Conservation (phyloP, 2,888 invertebrate species). For the Acronicta leporina region DNA sequence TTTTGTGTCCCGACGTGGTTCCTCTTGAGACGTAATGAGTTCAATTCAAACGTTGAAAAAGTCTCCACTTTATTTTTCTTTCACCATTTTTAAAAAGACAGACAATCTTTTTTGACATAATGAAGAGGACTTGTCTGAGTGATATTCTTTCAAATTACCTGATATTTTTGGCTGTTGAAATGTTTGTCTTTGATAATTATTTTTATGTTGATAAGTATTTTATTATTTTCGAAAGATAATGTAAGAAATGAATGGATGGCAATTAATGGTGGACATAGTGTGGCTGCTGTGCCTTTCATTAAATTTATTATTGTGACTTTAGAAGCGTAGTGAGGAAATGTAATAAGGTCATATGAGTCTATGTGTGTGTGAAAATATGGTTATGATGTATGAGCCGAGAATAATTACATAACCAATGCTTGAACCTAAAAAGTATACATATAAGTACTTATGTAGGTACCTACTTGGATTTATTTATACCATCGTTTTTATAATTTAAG, state of each 20-base stretch:
- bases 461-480: too few relatives aligned
- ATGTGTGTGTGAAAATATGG: too few relatives aligned
- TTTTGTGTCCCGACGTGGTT: constrained; percentile 52
- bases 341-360: too few relatives aligned
- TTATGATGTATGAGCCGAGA: too few relatives aligned
- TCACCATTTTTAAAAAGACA: constrained; percentile 54
- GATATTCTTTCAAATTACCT: constrained; percentile 42
- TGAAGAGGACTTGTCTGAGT: constrained; percentile 48
- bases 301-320: too few relatives aligned
- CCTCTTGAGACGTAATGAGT: constrained; percentile 62
- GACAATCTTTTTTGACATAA: constrained; percentile 58
- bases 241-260: too few relatives aligned
- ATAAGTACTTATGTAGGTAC: too few relatives aligned
- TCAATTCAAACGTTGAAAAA: constrained; percentile 58
- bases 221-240: background rate
- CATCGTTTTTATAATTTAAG: too few relatives aligned
- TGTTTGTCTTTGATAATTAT: constrained; percentile 16
- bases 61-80: constrained; percentile 51
- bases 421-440: too few relatives aligned
- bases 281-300: background rate
- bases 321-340: too few relatives aligned
- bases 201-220: background rate
- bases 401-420: too few relatives aligned
- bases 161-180: constrained; percentile 22
- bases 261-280: too few relatives aligned